Evolutionary conservation across 2,113 vertebrate species (phyloP).

Genomic region (Tragulus kanchil): DNA sequence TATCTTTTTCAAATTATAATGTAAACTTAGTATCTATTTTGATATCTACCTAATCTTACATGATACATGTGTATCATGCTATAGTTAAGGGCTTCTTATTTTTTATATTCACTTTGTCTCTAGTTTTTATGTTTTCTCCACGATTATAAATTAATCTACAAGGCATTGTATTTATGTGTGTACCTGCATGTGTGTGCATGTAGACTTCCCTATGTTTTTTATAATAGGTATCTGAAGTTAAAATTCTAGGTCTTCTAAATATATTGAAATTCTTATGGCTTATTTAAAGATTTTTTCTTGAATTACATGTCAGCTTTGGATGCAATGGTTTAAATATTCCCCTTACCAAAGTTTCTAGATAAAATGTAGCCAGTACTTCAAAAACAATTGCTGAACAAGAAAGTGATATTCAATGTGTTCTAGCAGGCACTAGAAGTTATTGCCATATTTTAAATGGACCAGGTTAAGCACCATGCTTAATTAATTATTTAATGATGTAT

Average conservation of each 20-base stretch:
- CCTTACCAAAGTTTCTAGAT: not conserved
- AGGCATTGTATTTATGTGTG: not conserved
- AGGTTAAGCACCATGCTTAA: not conserved
- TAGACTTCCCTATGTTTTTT: not conserved
- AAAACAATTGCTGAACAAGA: constrained; percentile 2
- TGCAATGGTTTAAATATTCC: not conserved
- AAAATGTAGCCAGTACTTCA: constrained; percentile 11
- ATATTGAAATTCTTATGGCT: not conserved
- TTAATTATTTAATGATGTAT: not conserved
- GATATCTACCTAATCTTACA: not conserved
- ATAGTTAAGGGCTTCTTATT: not conserved
- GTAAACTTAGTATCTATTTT: not conserved
- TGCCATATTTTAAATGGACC: not conserved
- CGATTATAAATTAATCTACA: not conserved
- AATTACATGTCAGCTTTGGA: not conserved
- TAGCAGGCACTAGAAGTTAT: constrained; percentile 26
- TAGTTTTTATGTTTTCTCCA: not conserved
- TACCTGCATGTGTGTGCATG: not conserved
- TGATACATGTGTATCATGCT: not conserved
- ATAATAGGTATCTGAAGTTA: not conserved
- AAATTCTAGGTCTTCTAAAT: constrained; percentile 15
- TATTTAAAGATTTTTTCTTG: not conserved
- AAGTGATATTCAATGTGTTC: not conserved
- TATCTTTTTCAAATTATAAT: not conserved
- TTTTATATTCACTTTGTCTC: not conserved